A percentile compares a stretch with the other conserved stretches of the same genome.
phyloP scores from a whole-genome alignment of 2,113 vertebrate species.

The Pseudois nayaur region DNA sequence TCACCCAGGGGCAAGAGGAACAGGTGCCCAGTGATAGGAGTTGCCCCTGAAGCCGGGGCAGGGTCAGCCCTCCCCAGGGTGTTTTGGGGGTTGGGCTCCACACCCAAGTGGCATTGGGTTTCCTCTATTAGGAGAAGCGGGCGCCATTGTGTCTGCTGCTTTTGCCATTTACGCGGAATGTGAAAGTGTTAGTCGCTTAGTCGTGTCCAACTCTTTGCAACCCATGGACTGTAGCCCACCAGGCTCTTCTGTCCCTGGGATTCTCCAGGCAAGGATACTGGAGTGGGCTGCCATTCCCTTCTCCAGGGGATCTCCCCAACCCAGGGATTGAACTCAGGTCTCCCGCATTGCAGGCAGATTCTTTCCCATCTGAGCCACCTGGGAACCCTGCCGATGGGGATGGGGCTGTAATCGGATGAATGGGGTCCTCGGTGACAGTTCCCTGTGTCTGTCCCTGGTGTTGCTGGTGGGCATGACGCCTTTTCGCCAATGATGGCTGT shows the following conservation, averaged over 20 bases:
- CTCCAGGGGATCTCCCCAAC: background rate
- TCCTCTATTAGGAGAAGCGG: background rate
- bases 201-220: background rate
- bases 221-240: background rate
- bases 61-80: too few relatives aligned
- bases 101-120: too few relatives aligned
- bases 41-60: too few relatives aligned
- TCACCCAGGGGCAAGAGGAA: background rate
- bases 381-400: fast-evolving
- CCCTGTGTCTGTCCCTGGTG: background rate
- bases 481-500: fast-evolving
- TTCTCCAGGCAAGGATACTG: background rate
- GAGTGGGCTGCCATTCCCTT: background rate
- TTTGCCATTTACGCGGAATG: fast-evolving
- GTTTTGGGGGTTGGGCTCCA: too few relatives aligned
- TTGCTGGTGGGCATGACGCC: background rate
- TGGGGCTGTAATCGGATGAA: fast-evolving
- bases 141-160: too few relatives aligned
- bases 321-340: background rate
- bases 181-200: background rate
- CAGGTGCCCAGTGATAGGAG: background rate
- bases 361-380: background rate
- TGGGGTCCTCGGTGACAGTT: background rate
- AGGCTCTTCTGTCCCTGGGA: background rate
- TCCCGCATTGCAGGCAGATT: background rate